A percentile compares a stretch with the other conserved stretches of the same genome.
These are phyloP conservation scores for Heliconius eleuchia DNA, from an alignment of 1,140 invertebrate genomes.

Conservation along the genomic window DNA sequence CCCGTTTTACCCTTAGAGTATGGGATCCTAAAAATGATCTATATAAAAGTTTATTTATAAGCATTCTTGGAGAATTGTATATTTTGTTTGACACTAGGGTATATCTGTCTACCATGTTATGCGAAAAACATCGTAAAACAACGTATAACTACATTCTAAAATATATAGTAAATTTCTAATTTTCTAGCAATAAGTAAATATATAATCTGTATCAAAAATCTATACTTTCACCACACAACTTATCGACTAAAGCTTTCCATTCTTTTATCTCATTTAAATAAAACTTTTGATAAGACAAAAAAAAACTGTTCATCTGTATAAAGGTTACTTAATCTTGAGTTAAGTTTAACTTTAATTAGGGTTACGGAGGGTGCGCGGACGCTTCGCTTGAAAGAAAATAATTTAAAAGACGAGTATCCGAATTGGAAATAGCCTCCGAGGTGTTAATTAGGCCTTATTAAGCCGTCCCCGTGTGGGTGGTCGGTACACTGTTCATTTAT, in stretches of 20 bases:
- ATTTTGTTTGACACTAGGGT: too few species aligned
- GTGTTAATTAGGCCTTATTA: constrained; percentile 80
- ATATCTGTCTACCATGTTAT: too few species aligned
- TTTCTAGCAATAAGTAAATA: not conserved
- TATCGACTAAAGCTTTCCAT: constrained; percentile 10
- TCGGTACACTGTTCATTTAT: constrained; percentile 73
- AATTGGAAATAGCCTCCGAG: constrained; percentile 78
- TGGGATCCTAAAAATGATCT: not conserved
- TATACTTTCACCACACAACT: not conserved
- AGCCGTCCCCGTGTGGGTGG: constrained; percentile 78
- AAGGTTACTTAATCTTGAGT: constrained; percentile 77
- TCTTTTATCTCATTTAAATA: constrained; percentile 66
- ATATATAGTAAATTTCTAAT: too few species aligned
- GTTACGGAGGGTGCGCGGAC: not conserved
- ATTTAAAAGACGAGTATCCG: constrained; percentile 30
- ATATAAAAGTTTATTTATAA: not conserved
- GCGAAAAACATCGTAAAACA: too few species aligned
- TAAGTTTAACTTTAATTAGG: constrained; percentile 44
- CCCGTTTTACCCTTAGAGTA: too few species aligned
- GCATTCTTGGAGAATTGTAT: too few species aligned
- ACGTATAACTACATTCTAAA: too few species aligned
- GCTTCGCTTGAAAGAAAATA: constrained; percentile 1
- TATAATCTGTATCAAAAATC: not conserved
- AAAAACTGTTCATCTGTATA: constrained; percentile 56
- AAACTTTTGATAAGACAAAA: constrained; percentile 60